Evolutionary conservation across 92 coral and sea anemone species (phyloP).

Genomic region (Porites divaricata): DNA sequence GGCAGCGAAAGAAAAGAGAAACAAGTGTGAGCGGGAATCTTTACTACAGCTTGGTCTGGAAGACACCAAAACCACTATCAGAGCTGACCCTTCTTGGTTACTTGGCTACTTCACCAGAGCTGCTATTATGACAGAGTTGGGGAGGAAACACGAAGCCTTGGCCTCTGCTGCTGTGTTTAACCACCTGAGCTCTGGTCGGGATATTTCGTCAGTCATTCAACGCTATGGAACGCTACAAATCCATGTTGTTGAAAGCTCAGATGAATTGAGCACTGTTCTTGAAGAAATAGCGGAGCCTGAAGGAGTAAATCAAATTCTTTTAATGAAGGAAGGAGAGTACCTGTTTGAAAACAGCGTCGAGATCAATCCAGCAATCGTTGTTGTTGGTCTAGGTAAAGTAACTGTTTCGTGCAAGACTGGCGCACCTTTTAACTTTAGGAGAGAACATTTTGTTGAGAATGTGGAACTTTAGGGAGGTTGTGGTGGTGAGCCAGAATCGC

Average conservation of each 20-base stretch:
- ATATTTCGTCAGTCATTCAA: background rate
- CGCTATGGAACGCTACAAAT: background rate
- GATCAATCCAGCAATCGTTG: background rate
- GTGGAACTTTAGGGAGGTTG: constrained; percentile 9
- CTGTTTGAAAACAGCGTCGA: constrained; percentile 1
- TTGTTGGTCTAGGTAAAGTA: constrained; percentile 23
- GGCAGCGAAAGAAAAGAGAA: background rate
- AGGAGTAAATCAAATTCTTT: constrained; percentile 19
- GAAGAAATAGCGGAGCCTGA: background rate
- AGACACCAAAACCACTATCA: background rate
- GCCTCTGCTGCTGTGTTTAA: constrained; percentile 33
- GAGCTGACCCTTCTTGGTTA: constrained; percentile 15
- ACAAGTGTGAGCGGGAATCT: background rate
- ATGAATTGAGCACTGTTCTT: background rate
- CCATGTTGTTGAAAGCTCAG: constrained; percentile 4
- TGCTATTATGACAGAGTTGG: constrained; percentile 1
- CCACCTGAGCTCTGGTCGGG: constrained; percentile 26
- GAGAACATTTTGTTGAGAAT: constrained; percentile 13
- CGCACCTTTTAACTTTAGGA: constrained; percentile 7
- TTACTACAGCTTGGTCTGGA: background rate
- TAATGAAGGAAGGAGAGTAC: constrained; percentile 23
- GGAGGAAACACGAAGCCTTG: constrained; percentile 15
- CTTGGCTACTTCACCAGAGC: constrained; percentile 25
- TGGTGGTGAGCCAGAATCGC: background rate
- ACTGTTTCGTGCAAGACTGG: constrained; percentile 19